A percentile compares a stretch with the other conserved stretches of the same genome.
These are phyloP conservation scores for Olivierus martensii DNA, from an alignment of 1,140 invertebrate genomes.

Conservation along the genomic window DNA sequence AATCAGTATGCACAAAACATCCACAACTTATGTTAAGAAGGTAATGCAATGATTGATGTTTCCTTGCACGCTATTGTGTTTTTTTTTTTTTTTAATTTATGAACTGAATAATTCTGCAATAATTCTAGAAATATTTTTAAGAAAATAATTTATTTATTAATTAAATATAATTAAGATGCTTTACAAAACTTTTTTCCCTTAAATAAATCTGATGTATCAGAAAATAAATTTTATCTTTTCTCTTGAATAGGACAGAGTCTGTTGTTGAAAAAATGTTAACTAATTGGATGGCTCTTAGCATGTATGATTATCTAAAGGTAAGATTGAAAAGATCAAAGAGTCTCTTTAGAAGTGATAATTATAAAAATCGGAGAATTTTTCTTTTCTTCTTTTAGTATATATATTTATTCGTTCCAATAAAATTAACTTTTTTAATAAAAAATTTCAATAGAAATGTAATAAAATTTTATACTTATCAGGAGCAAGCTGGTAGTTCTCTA, in stretches of 20 bases:
- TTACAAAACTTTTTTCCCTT: not conserved
- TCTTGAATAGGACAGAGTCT: slow-evolving; percentile 61
- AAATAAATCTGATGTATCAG: no score
- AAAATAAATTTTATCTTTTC: not conserved
- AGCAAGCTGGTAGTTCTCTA: slow-evolving; percentile 83
- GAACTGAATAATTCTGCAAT: no score
- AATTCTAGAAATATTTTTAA: no score
- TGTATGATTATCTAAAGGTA: slow-evolving; percentile 73
- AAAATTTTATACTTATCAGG: no score
- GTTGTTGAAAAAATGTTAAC: slow-evolving; percentile 99
- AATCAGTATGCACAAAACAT: slow-evolving; percentile 76
- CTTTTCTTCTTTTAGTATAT: no score
- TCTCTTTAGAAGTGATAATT: no score
- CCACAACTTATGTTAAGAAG: slow-evolving; percentile 78
- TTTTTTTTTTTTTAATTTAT: no score
- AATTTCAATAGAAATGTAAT: not conserved
- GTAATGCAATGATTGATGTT: no score
- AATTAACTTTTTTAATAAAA: not conserved
- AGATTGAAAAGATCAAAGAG: not conserved
- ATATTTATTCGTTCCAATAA: not conserved
- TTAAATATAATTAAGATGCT: not conserved
- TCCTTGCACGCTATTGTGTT: no score
- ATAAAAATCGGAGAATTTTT: no score
- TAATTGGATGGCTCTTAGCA: slow-evolving; percentile 95
- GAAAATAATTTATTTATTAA: not conserved